phyloP scores from a whole-genome alignment of 2,113 vertebrate species.

The Macheiramphus alcinus region DNA sequence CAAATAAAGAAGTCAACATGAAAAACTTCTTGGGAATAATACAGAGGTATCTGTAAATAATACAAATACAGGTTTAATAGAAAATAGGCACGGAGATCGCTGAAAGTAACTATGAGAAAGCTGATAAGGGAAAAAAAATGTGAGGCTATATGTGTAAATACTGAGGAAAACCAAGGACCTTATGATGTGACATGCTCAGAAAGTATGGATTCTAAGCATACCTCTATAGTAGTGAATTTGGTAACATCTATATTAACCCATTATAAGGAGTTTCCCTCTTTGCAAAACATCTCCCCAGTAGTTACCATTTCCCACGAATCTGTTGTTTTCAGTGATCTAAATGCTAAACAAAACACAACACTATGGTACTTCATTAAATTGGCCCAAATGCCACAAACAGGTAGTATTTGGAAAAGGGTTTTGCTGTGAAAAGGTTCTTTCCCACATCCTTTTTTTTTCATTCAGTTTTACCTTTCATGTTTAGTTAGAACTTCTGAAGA shows the following conservation, averaged over 20 bases:
- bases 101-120: background rate
- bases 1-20: slow-evolving; percentile 25
- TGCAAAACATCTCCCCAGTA: background rate
- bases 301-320: background rate
- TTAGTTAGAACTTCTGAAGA: background rate
- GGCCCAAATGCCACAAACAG: background rate
- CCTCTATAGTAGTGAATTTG: background rate
- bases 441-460: background rate
- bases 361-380: background rate
- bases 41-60: background rate
- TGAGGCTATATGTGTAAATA: background rate
- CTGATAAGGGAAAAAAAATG: background rate
- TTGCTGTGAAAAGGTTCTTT: background rate
- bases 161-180: background rate
- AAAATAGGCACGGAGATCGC: background rate
- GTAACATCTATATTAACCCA: background rate
- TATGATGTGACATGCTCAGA: background rate
- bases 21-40: background rate
- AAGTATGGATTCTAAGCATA: background rate
- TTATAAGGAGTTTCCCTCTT: background rate
- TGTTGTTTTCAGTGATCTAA: background rate
- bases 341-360: background rate
- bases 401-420: background rate
- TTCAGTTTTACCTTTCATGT: background rate
- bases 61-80: background rate